Evolutionary conservation across 2,888 invertebrate genomes (phyloP).

Genomic region (Lochmaea capreae): DNA sequence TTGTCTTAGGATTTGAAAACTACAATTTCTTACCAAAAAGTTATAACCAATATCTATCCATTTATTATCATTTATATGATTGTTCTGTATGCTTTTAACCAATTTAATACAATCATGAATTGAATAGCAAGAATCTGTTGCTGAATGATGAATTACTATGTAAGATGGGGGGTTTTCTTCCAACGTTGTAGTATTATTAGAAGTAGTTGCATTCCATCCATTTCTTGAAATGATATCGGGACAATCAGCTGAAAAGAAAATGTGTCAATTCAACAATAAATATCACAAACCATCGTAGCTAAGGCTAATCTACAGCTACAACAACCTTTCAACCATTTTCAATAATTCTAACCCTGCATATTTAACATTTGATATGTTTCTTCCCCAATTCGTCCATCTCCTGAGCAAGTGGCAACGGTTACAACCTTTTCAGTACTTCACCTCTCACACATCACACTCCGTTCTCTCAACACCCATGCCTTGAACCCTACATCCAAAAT

Average conservation of each 20-base stretch:
- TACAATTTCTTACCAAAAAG: slow-evolving; percentile 56
- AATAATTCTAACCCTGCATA: too few relatives aligned
- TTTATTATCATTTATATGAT: slow-evolving; percentile 54
- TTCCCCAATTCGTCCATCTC: too few relatives aligned
- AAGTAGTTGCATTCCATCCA: slow-evolving; percentile 64
- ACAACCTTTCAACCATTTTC: too few relatives aligned
- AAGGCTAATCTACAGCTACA: too few relatives aligned
- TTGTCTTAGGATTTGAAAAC: neutral
- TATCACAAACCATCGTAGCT: too few relatives aligned
- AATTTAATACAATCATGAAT: slow-evolving; percentile 60
- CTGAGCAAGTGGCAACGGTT: too few relatives aligned
- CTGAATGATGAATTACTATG: slow-evolving; percentile 65
- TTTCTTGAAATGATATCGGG: slow-evolving; percentile 60
- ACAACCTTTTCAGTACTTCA: too few relatives aligned
- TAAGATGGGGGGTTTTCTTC: slow-evolving; percentile 59
- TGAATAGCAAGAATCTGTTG: slow-evolving; percentile 58
- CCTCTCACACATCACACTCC: too few relatives aligned
- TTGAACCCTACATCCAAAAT: too few relatives aligned
- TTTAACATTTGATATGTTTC: too few relatives aligned
- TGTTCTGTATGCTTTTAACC: slow-evolving; percentile 62
- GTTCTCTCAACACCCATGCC: too few relatives aligned
- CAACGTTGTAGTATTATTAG: slow-evolving; percentile 47
- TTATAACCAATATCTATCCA: slow-evolving; percentile 62
- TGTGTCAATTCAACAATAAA: neutral
- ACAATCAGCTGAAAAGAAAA: slow-evolving; percentile 30